These are phyloP conservation scores for Turdus rufiventris DNA, from an alignment of 2,113 vertebrate genomes.

Conservation along the genomic window DNA sequence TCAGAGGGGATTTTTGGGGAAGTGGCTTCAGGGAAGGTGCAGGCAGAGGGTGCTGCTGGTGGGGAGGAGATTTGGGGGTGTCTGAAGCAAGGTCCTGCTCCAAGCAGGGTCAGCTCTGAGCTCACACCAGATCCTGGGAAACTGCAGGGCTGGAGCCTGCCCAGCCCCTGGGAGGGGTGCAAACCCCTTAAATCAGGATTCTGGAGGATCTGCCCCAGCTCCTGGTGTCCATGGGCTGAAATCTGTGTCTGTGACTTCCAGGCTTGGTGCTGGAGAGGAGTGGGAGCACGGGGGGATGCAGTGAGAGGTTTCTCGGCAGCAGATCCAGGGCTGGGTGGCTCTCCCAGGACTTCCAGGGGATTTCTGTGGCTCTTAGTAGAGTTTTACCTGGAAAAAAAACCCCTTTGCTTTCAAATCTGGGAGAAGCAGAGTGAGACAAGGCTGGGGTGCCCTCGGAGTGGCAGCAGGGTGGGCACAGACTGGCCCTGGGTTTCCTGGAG, in stretches of 20 bases:
- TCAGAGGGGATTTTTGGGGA: accelerated
- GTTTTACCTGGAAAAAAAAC: background rate
- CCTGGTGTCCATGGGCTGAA: accelerated
- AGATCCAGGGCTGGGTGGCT: background rate
- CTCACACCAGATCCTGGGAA: background rate
- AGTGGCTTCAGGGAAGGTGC: background rate
- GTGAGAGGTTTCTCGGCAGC: background rate
- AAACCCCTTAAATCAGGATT: accelerated
- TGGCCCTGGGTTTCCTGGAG: background rate
- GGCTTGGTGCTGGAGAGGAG: accelerated
- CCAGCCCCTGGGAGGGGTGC: too few species aligned
- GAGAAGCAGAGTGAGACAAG: background rate
- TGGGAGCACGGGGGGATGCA: accelerated
- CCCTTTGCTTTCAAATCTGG: background rate
- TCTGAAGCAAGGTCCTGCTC: background rate
- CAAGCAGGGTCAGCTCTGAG: background rate
- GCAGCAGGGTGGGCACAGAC: background rate
- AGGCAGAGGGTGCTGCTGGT: accelerated
- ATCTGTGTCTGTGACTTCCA: accelerated
- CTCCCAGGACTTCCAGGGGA: background rate
- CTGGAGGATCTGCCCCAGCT: background rate
- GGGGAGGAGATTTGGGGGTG: background rate
- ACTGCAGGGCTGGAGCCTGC: background rate
- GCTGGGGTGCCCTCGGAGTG: background rate
- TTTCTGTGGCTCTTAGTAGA: background rate